Conservation (phyloP, 2,113 vertebrate genomes). For the Actenoides lindsayi region DNA sequence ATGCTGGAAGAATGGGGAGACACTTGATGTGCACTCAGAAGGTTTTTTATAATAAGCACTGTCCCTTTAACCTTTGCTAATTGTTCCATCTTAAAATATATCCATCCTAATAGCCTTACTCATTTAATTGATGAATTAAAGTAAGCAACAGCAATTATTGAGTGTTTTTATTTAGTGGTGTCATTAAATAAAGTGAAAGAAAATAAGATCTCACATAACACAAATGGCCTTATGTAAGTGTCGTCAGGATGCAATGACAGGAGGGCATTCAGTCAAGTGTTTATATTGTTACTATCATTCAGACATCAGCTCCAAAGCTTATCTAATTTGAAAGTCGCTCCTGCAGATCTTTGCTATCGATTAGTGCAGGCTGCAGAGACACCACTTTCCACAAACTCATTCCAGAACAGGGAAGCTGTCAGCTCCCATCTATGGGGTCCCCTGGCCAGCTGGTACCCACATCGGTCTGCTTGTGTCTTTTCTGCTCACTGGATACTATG, state of each 20-base stretch:
- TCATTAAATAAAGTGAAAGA: conserved; percentile 6
- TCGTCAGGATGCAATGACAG: conserved; percentile 20
- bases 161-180: neutral
- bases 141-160: conserved; percentile 1
- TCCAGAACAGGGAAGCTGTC: neutral
- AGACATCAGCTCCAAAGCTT: neutral
- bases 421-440: neutral
- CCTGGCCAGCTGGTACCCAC: neutral
- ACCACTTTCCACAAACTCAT: neutral
- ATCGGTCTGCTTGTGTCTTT: neutral
- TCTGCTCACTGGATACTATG: neutral
- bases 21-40: neutral
- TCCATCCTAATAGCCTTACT: neutral
- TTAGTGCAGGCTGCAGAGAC: neutral
- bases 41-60: neutral
- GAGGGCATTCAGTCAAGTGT: conserved; percentile 12
- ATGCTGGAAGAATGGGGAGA: neutral
- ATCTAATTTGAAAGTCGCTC: conserved; percentile 31
- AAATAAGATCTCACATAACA: conserved; percentile 37
- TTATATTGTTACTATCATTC: conserved; percentile 27
- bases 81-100: conserved; percentile 8
- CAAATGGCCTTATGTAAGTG: neutral
- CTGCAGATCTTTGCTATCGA: conserved; percentile 23
- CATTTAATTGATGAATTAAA: conserved; percentile 31
- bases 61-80: conserved; percentile 25